phyloP scores from a whole-genome alignment of 2,888 invertebrate genomes.

The Adineta ricciae region DNA sequence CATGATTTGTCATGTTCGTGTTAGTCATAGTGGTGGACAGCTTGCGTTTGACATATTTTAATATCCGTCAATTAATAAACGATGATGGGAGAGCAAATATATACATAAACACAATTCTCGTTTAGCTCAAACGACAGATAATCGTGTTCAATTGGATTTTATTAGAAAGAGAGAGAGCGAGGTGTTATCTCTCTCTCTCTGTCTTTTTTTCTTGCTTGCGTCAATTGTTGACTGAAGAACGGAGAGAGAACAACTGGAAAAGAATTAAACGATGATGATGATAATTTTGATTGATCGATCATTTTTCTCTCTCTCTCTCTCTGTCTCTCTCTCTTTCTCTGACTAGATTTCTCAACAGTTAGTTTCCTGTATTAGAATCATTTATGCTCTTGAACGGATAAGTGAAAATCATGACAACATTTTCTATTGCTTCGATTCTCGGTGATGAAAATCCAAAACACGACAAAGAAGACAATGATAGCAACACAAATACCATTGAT shows the following conservation, averaged over 20 bases:
- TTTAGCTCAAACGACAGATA: neutral
- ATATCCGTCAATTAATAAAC: constrained; percentile 13
- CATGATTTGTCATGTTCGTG: constrained; percentile 2
- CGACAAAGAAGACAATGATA: neutral
- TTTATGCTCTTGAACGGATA: neutral
- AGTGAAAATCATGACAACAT: constrained; percentile 11
- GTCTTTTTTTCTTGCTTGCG: neutral
- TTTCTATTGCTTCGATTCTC: neutral
- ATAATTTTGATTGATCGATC: constrained; percentile 15
- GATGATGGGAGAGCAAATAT: constrained; percentile 11
- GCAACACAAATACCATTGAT: neutral
- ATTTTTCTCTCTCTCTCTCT: neutral
- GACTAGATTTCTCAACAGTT: neutral
- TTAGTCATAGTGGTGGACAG: neutral
- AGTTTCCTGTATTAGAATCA: neutral
- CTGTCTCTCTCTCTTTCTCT: neutral
- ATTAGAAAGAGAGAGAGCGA: neutral
- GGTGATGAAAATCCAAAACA: neutral
- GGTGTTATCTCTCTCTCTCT: neutral
- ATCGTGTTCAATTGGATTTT: constrained; percentile 13
- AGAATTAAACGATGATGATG: neutral
- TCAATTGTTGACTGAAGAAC: constrained; percentile 4
- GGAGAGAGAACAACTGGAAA: neutral
- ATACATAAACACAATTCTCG: neutral
- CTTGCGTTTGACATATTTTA: constrained; percentile 5